These are phyloP conservation scores for Rutpela maculata DNA, from an alignment of 2,888 invertebrate species.

Conservation along the genomic window DNA sequence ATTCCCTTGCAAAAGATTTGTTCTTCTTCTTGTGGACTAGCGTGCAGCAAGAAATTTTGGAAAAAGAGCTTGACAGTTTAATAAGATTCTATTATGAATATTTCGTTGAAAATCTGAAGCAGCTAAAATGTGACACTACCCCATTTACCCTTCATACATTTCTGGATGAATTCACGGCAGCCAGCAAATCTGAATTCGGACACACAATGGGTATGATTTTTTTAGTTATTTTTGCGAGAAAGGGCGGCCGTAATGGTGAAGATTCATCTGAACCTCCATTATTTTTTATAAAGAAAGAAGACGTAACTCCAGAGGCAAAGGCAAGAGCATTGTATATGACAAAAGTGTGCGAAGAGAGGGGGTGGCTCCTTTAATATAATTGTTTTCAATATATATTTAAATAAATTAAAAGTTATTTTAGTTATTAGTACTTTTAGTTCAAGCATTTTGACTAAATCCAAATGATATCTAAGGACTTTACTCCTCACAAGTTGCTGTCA, in stretches of 20 bases:
- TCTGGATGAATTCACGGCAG: constrained; percentile 68
- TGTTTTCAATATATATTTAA: too few relatives aligned
- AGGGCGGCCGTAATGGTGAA: constrained; percentile 8
- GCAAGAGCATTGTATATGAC: neutral
- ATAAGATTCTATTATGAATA: constrained; percentile 74
- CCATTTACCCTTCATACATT: constrained; percentile 70
- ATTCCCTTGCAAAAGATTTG: constrained; percentile 75
- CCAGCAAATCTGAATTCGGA: constrained; percentile 68
- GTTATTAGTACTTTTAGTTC: too few relatives aligned
- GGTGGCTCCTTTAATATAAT: neutral
- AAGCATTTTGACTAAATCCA: too few relatives aligned
- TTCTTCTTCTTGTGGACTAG: constrained; percentile 76
- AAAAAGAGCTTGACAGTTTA: constrained; percentile 72
- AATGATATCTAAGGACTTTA: too few relatives aligned
- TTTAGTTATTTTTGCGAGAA: constrained; percentile 48
- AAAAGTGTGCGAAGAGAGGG: neutral
- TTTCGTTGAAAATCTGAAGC: constrained; percentile 70
- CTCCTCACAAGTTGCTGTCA: too few relatives aligned
- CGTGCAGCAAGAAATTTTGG: constrained; percentile 69
- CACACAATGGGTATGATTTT: constrained; percentile 71
- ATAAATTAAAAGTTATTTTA: too few relatives aligned
- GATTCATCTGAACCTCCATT: neutral
- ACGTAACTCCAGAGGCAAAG: constrained; percentile 16
- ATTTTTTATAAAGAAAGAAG: constrained; percentile 12
- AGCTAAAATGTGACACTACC: constrained; percentile 62